Percentiles rank a stretch among this genome's conserved stretches.
These are phyloP conservation scores for Echeneis naucrates DNA, from an alignment of 2,797 vertebrate genomes.

Conservation along the genomic window DNA sequence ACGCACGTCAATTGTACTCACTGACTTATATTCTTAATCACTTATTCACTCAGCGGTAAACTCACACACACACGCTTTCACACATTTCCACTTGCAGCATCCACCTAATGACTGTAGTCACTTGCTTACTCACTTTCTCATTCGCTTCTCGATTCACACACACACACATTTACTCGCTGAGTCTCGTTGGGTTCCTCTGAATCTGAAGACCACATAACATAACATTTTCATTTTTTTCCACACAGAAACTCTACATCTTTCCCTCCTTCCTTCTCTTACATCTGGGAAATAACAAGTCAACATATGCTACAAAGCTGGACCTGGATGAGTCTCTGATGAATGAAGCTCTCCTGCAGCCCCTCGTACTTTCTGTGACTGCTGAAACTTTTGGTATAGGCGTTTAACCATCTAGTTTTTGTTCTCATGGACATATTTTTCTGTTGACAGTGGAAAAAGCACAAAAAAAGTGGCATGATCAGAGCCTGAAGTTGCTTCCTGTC, in stretches of 20 bases:
- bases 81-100: conserved; percentile 28
- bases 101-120: conserved; percentile 50
- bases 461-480: background rate
- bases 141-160: conserved; percentile 12
- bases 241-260: background rate
- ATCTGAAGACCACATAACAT: background rate
- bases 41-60: conserved; percentile 42
- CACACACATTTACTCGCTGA: background rate
- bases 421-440: background rate
- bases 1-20: conserved; percentile 21
- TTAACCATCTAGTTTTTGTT: background rate
- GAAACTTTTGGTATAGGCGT: background rate
- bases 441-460: background rate
- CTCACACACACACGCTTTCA: conserved; percentile 21
- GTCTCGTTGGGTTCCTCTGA: conserved; percentile 13
- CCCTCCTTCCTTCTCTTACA: background rate
- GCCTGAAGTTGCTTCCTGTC: background rate
- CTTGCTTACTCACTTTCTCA: conserved; percentile 11
- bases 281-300: conserved; percentile 7
- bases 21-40: conserved; percentile 52
- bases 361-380: background rate
- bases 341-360: background rate
- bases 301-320: conserved; percentile 1
- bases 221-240: background rate
- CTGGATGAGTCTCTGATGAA: conserved; percentile 3